phyloP scores from a whole-genome alignment of 2,888 invertebrate species.

The Drosophila picticornis region DNA sequence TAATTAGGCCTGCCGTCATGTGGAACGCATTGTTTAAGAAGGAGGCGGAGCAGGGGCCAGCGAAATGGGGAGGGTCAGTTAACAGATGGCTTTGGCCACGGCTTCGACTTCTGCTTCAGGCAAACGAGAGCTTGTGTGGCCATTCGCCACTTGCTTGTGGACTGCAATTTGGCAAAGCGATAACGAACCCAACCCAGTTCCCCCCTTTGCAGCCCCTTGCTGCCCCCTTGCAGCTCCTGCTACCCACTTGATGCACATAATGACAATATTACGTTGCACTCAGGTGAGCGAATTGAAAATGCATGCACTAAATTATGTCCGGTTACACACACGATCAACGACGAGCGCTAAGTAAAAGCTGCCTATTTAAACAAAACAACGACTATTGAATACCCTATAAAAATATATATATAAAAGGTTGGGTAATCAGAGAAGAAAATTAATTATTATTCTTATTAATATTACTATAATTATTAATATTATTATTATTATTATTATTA shows the following conservation, averaged over 20 bases:
- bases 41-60: conserved; percentile 3
- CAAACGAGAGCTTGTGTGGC: neutral
- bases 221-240: neutral
- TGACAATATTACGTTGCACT: conserved; percentile 65
- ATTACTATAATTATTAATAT: neutral
- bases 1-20: conserved; percentile 77
- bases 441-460: neutral
- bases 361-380: conserved; percentile 37
- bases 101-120: neutral
- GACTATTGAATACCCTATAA: conserved; percentile 21
- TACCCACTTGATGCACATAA: conserved; percentile 32
- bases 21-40: conserved; percentile 64
- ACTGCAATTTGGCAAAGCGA: conserved; percentile 42
- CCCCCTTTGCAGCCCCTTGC: neutral
- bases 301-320: conserved; percentile 36
- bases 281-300: conserved; percentile 50
- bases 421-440: neutral
- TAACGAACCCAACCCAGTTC: conserved; percentile 31
- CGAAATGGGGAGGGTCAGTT: conserved; percentile 15
- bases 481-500: neutral
- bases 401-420: neutral
- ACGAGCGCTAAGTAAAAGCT: conserved; percentile 36
- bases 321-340: conserved; percentile 28
- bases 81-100: conserved; percentile 50
- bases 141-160: conserved; percentile 5